Conservation (phyloP, 2,888 invertebrate species). For the Sarcophaga variegata region DNA sequence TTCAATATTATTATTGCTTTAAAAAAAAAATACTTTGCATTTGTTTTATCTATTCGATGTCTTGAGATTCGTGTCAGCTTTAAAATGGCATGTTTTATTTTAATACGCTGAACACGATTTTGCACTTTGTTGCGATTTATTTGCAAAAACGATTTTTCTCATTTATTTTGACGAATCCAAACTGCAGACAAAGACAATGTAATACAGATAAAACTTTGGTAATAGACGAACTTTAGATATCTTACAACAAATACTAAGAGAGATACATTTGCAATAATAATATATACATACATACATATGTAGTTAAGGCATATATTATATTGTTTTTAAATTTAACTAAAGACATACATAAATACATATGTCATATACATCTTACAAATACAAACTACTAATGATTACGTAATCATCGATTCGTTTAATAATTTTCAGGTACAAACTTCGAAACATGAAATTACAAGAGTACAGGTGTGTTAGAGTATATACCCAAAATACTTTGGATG, state of each 20-base stretch:
- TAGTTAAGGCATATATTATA: too few relatives aligned
- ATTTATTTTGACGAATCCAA: constrained; percentile 66
- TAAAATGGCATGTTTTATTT: constrained; percentile 45
- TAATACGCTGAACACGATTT: constrained; percentile 77
- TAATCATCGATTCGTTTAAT: too few relatives aligned
- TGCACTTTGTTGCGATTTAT: constrained; percentile 79
- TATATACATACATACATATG: too few relatives aligned
- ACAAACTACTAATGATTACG: too few relatives aligned
- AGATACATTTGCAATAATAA: too few relatives aligned
- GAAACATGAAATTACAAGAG: too few relatives aligned
- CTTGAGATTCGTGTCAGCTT: constrained; percentile 8
- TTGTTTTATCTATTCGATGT: background rate
- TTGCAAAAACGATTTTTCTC: constrained; percentile 77
- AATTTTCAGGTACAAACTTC: too few relatives aligned
- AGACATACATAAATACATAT: too few relatives aligned
- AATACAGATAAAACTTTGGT: background rate
- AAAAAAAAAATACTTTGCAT: background rate
- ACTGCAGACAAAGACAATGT: constrained; percentile 29
- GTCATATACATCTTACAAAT: too few relatives aligned
- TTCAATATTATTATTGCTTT: background rate
- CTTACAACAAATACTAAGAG: background rate
- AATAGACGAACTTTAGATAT: background rate
- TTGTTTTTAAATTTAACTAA: too few relatives aligned
- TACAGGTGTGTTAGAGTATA: too few relatives aligned
- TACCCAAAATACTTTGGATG: too few relatives aligned